Evolutionary conservation across 2,113 vertebrate species (phyloP), one percentile per base, ranked within the genome.

Genomic region (Emydocephalus ijimae): DNA sequence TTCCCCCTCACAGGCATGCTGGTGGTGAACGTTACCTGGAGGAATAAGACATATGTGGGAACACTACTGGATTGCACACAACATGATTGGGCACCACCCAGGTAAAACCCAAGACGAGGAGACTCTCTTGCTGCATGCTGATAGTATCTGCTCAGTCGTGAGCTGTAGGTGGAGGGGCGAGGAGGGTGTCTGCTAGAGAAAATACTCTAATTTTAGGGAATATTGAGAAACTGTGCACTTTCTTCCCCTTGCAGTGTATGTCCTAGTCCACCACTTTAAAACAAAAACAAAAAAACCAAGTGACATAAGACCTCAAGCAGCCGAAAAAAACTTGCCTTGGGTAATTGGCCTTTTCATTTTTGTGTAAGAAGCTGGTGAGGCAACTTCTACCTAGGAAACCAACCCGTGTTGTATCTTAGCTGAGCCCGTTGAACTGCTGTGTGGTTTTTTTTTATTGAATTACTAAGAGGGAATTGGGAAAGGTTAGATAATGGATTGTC

Each of bases 1-100:
- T 96, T 39, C 69, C 56, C 85, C 96, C 93, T 97, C 96, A 21
- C 96, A 99, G 99, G 99, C 59, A 99, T 99, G 99, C 97, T 99
- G 97, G 99, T 99, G 95, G 99, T 99, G 43, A 99, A 99, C 1
- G 99, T 99, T 91, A 99, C 99, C 0, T 99, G 99, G 99, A 98
- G 99, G 96, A 99, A 99, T 97, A 99, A 99, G 98, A 99, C 99
- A 0, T 99, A 99, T 0, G 99, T 99, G 86, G 99, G 99, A 85
- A 99, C 99, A 0, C 97, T 99, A 94, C 97, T 99, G 85, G 99
- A 99, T 97, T 99, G 99, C 92, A 99, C 99, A 0, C 98, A 99
- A 88, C 99, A 99, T 3, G 99, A 99, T 96, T 99, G 99, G 99
- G 99, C 99, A 5, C 99, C 99, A 88, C 99, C 99, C 48, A 98